Evolutionary conservation across 2,797 vertebrate species (phyloP), one percentile per base, ranked within the genome.

Genomic region (Enteromius paludinosus): DNA sequence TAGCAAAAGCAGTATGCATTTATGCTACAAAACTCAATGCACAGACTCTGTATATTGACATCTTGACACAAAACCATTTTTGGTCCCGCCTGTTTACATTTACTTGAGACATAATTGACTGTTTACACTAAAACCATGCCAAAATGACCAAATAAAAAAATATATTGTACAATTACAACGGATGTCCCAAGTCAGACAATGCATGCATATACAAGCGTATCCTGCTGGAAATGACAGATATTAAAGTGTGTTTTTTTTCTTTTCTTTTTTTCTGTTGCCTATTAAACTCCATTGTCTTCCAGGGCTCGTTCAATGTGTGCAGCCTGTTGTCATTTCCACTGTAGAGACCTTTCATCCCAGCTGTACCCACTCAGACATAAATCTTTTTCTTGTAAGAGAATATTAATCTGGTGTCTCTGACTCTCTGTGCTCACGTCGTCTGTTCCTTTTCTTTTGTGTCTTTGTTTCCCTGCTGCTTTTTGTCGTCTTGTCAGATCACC

Each of bases 401-500:
- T 61, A 78, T 82, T 82, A 82, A 66, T 82, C 33, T 81, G 23
- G 47, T 70, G 33, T 82, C 23, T 62, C n/a, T 41, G 49, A 61
- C 59, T 75, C 71, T 82, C 71, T 64, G 11, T 54, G 23, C 84
- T 75, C 35, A 54, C 20, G 2, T 83, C 28, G 20, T 38, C n/a
- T 38, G 4, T 81, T 79, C 81, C 41, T 52, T 77, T 20, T 69
- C 71, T 59, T 78, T n/a, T 64, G 1, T 49, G 33, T 78, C 79
- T 64, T 73, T 80, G 20, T 59, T 54, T 83, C 73, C 52, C 78
- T 78, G 17, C 52, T 20, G 52, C 65, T 30, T 83, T 81, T 83
- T 68, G 15, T 25, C 79, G 20, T 54, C 8, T 88, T 82, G 91
- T 20, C 92, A 99, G 98, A 98, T 99, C 91, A 96, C 96, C 75